phyloP scores from a whole-genome alignment of 1,140 invertebrate genomes.

The Drosophila repletoides region DNA sequence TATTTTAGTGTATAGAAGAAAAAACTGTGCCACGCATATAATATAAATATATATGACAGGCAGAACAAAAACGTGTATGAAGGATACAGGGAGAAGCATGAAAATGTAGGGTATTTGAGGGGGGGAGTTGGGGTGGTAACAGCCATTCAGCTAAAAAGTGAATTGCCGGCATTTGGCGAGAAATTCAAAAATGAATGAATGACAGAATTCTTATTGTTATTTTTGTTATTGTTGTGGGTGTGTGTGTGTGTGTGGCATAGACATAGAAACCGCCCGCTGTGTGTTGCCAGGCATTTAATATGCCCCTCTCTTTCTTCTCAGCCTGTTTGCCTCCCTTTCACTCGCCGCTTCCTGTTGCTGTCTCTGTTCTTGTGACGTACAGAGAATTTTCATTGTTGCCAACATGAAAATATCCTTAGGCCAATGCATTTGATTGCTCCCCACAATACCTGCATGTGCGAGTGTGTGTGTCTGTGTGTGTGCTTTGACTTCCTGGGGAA shows the following conservation, averaged over 20 bases:
- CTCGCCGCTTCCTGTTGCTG: not conserved
- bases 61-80: not conserved
- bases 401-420: conserved; percentile 64
- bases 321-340: not conserved
- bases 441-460: conserved; percentile 5
- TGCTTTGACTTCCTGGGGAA: conserved; percentile 69
- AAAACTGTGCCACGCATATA: conserved; percentile 14
- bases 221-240: no score
- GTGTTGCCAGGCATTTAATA: conserved; percentile 8
- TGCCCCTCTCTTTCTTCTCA: not conserved
- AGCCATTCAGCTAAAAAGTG: conserved; percentile 14
- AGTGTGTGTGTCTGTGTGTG: conserved; percentile 23
- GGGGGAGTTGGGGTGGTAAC: not conserved
- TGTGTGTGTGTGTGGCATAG: conserved; percentile 3
- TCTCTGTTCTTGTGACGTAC: conserved; percentile 6
- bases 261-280: conserved; percentile 39
- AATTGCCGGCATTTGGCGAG: conserved; percentile 25
- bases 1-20: not conserved
- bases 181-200: conserved; percentile 45
- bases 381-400: conserved; percentile 52
- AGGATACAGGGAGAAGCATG: not conserved
- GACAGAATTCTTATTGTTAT: conserved; percentile 25
- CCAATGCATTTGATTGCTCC: conserved; percentile 58
- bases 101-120: not conserved
- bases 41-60: conserved; percentile 13